These are phyloP conservation scores for Blastobasis adustella DNA, from an alignment of 2,888 invertebrate genomes.

Conservation along the genomic window DNA sequence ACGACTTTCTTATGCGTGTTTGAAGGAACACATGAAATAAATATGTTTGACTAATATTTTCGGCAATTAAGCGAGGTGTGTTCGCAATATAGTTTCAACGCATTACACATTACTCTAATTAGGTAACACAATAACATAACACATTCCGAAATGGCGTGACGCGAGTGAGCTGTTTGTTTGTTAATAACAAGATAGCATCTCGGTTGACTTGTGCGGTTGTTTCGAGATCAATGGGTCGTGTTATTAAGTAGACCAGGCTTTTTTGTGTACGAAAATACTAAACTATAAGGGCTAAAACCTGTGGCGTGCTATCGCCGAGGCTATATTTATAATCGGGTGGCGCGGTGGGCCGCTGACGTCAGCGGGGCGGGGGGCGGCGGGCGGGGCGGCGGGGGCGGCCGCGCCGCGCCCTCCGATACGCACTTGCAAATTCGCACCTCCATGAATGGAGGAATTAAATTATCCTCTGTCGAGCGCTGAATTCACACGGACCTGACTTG, in stretches of 20 bases:
- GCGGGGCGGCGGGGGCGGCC: slow-evolving; percentile 24
- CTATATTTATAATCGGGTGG: slow-evolving; percentile 70
- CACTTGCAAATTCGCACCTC: slow-evolving; percentile 71
- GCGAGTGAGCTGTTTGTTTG: neutral
- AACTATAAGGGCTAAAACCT: slow-evolving; percentile 55
- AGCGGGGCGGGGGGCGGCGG: slow-evolving; percentile 37
- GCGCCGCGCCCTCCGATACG: slow-evolving; percentile 62
- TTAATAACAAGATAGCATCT: slow-evolving; percentile 1
- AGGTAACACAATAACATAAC: neutral
- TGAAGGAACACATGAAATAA: too few relatives aligned
- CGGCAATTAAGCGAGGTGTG: too few relatives aligned
- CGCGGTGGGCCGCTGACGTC: slow-evolving; percentile 65
- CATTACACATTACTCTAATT: neutral
- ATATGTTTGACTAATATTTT: too few relatives aligned
- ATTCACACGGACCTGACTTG: slow-evolving; percentile 49
- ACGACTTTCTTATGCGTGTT: too few relatives aligned
- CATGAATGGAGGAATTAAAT: slow-evolving; percentile 69
- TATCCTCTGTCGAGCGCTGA: slow-evolving; percentile 48
- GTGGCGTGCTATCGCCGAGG: slow-evolving; percentile 62
- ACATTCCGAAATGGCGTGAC: neutral
- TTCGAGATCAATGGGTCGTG: too few relatives aligned
- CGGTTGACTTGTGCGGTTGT: neutral
- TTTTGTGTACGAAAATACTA: slow-evolving; percentile 21
- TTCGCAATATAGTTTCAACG: neutral
- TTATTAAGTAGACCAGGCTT: too few relatives aligned